Evolutionary conservation across 2,113 vertebrate genomes (phyloP).

Genomic region (Hypocryptadius cinnamomeus): DNA sequence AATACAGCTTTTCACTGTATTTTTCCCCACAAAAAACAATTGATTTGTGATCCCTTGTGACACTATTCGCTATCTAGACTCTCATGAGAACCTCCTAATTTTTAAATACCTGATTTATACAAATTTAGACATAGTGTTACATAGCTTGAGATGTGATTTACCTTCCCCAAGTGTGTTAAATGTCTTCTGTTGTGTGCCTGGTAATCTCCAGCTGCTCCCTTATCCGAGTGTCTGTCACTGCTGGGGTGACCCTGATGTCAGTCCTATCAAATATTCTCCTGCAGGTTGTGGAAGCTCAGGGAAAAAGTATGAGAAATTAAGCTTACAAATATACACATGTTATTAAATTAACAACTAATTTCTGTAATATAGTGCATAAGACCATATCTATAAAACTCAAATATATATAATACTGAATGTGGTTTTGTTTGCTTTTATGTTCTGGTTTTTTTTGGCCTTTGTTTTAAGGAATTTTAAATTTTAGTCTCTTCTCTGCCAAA

Average conservation of each 20-base stretch:
- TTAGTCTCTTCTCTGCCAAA: neutral
- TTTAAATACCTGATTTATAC: neutral
- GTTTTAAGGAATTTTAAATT: neutral
- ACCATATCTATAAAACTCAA: neutral
- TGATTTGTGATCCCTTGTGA: neutral
- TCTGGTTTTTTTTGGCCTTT: neutral
- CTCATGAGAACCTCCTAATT: neutral
- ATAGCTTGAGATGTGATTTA: neutral
- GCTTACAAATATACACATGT: rapidly evolving
- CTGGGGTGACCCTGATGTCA: neutral
- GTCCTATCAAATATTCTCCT: neutral
- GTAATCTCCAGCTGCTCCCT: neutral
- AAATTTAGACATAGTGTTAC: neutral
- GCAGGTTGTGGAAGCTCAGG: neutral
- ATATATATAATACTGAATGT: neutral
- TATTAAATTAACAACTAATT: neutral
- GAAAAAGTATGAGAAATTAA: neutral
- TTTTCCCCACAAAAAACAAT: neutral
- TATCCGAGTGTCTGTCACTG: rapidly evolving
- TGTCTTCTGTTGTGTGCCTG: neutral
- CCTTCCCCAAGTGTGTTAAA: neutral
- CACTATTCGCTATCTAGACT: neutral
- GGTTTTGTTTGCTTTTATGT: neutral
- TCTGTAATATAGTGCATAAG: neutral
- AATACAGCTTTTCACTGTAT: neutral